Base-by-base conservation (phyloP, 2,888 invertebrate genomes). In the Coenonympha arcania region DNA sequence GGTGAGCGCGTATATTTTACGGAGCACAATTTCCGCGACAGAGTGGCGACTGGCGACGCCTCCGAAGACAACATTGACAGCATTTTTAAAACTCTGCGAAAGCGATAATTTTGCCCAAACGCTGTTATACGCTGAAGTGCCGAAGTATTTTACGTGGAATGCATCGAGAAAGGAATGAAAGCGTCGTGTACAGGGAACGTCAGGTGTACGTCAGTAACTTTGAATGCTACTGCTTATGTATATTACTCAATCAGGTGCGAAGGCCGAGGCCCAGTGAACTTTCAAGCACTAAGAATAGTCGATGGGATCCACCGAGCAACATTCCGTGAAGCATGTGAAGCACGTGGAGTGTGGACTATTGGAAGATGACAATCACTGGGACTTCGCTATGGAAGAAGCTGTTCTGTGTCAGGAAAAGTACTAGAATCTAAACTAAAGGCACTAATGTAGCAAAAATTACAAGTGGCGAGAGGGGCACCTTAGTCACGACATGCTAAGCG, bases 221-320 rank as follows among this genome's bases (percentile, higher is more conserved):
- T 22, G 63, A 69, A 47, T 71, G 64, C 54, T 73, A 56, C 58
- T 67, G 68, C 58, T 61, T 72, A 41, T 63, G 68, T n/a, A 50
- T 72, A 48, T 52, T 59, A 19, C 50, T 73, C 42, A 52, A 66
- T 11, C 64, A 16, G 58, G n/a, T n/a, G n/a, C n/a, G n/a, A n/a
- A n/a, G n/a, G n/a, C n/a, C n/a, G 58, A 50, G 64, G 62, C 2
- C 59, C 61, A 54, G 63, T 31, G 41, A 52, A 45, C n/a, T 54
- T 54, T 18, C 2, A 47, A 49, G 50, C 53, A 28, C 20, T 58
- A 28, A 48, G 47, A 60, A 57, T 56, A 40, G 57, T 61, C 47
- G n/a, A 64, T 56, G 60, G 54, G 40, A 36, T 37, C 15, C 31
- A 18, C 26, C 48, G 48, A 50, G 45, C 48, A 45, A 54, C 54